A percentile compares a stretch with the other conserved stretches of the same genome.
These are phyloP conservation scores for Mastomys coucha DNA, from an alignment of 2,113 vertebrate genomes.

Conservation along the genomic window DNA sequence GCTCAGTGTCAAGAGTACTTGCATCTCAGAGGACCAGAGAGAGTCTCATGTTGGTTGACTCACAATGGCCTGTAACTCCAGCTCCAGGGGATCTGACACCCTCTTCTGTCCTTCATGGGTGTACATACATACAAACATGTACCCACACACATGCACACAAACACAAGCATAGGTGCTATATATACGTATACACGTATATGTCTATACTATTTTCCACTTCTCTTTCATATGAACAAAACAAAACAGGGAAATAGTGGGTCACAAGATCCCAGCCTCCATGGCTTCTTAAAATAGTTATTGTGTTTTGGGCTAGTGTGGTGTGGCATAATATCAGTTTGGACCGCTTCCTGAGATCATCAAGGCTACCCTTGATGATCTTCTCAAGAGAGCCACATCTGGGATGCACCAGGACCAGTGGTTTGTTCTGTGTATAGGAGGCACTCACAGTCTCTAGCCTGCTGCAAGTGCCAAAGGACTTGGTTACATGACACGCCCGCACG, in stretches of 20 bases:
- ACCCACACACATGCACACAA: background rate
- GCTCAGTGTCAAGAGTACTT: background rate
- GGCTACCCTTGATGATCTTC: background rate
- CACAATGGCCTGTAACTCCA: background rate
- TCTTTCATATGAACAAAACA: background rate
- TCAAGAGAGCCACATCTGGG: background rate
- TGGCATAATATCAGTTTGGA: background rate
- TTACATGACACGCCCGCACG: background rate
- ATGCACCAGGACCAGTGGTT: background rate
- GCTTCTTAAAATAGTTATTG: background rate
- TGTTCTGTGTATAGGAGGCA: background rate
- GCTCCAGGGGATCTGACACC: background rate
- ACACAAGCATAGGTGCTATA: background rate
- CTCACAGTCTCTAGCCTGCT: background rate
- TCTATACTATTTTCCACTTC: background rate
- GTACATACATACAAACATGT: too few species aligned
- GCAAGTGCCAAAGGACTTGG: background rate
- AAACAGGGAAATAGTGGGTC: background rate
- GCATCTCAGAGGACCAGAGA: background rate
- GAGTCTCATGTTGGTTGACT: background rate
- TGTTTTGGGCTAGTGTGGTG: background rate
- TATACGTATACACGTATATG: too few species aligned
- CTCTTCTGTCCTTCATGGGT: background rate
- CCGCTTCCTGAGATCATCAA: background rate
- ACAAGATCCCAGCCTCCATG: background rate